Conservation (phyloP, 2,113 vertebrate species). For the Cavia porcellus region DNA sequence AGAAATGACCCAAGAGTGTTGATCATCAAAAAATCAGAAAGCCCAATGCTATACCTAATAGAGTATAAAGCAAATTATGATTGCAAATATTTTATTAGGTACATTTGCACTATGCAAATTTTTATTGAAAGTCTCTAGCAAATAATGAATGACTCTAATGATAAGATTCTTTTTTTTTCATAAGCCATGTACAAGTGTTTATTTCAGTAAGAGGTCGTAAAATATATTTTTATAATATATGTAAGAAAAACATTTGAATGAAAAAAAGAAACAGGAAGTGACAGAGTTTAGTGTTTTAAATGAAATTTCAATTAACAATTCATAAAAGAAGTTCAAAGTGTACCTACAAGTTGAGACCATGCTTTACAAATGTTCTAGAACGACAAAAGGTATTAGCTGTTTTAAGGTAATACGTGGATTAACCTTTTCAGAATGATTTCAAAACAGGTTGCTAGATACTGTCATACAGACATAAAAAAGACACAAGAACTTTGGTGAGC, state of each 20-base stretch:
- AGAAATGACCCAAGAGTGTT: neutral
- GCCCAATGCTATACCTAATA: neutral
- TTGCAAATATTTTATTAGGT: neutral
- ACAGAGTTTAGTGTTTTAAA: conserved; percentile 86
- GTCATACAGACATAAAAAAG: neutral
- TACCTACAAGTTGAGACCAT: conserved; percentile 57
- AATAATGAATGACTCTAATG: neutral
- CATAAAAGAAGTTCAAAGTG: conserved; percentile 48
- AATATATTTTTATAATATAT: conserved; percentile 85
- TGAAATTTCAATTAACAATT: conserved; percentile 75
- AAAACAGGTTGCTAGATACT: conserved; percentile 39
- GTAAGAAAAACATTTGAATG: conserved; percentile 78
- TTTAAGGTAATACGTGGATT: conserved; percentile 67
- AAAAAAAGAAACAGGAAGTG: conserved; percentile 71
- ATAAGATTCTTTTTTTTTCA: no score
- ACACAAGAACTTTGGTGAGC: conserved; percentile 62
- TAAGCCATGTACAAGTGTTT: conserved; percentile 68
- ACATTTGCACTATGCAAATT: neutral
- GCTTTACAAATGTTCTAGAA: conserved; percentile 64
- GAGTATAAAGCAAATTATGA: neutral
- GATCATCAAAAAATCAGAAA: neutral
- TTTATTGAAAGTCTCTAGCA: neutral
- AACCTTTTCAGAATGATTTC: conserved; percentile 70
- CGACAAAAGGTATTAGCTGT: conserved; percentile 31
- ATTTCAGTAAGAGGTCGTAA: conserved; percentile 84